phyloP scores from a whole-genome alignment of 2,113 vertebrate genomes.

The Chrysochloris asiatica region DNA sequence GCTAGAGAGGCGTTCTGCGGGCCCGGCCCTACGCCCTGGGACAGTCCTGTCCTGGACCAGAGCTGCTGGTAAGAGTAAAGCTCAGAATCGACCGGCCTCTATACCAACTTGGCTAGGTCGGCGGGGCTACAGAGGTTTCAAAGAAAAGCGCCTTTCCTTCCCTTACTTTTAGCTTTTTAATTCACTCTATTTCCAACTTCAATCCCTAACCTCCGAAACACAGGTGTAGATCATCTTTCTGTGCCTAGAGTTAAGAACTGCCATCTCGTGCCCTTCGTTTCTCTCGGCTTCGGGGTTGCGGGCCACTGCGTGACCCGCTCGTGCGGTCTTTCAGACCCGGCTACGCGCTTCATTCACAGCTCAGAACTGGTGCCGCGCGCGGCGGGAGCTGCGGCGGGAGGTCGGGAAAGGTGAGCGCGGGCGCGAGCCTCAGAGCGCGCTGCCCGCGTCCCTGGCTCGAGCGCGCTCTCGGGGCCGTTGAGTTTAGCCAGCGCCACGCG shows the following conservation, averaged over 20 bases:
- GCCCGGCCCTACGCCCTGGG: too few relatives aligned
- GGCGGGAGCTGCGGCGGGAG: background rate
- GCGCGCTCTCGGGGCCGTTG: background rate
- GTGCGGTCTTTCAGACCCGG: background rate
- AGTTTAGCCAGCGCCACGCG: rapidly evolving
- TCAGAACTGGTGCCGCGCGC: background rate
- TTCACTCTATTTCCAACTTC: background rate
- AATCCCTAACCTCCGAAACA: background rate
- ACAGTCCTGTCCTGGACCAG: background rate
- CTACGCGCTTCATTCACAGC: rapidly evolving
- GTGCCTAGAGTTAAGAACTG: background rate
- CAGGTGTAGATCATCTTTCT: background rate
- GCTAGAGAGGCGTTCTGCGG: rapidly evolving
- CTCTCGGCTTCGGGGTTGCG: background rate
- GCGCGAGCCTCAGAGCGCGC: slow-evolving; percentile 20
- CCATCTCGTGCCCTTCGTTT: background rate
- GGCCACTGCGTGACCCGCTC: rapidly evolving
- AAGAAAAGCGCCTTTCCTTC: too few relatives aligned
- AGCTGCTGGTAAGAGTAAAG: background rate
- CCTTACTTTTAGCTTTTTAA: rapidly evolving
- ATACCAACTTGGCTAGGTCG: rapidly evolving
- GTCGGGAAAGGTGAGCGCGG: rapidly evolving
- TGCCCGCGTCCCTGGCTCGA: background rate
- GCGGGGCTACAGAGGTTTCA: too few relatives aligned
- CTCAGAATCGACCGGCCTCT: background rate